Conservation (phyloP, 2,888 invertebrate genomes). For the Nebria salina region DNA sequence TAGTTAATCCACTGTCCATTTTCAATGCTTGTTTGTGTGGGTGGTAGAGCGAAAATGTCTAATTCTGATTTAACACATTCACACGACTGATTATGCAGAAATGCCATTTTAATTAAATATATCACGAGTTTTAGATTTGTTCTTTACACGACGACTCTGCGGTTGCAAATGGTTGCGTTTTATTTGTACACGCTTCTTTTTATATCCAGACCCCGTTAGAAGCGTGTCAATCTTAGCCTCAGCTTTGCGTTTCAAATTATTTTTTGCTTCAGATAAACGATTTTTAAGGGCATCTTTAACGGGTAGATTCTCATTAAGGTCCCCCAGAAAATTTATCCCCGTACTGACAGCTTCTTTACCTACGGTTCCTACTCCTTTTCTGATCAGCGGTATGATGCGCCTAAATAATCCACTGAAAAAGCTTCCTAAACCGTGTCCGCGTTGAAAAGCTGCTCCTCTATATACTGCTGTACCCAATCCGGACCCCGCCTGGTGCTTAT, state of each 20-base stretch:
- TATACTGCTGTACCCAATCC: constrained; percentile 31
- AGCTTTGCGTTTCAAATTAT: too few relatives aligned
- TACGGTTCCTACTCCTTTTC: constrained; percentile 27
- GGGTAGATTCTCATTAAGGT: too few relatives aligned
- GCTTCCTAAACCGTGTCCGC: background rate
- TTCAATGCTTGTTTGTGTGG: constrained; percentile 6
- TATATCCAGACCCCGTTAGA: too few relatives aligned
- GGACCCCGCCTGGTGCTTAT: background rate
- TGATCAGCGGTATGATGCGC: constrained; percentile 37
- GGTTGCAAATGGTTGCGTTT: too few relatives aligned
- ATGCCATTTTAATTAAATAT: constrained; percentile 49
- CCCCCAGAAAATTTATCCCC: background rate
- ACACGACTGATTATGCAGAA: constrained; percentile 49
- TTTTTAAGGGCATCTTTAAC: too few relatives aligned
- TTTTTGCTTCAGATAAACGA: background rate
- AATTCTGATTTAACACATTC: constrained; percentile 51
- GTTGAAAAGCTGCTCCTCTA: constrained; percentile 36
- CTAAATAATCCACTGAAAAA: constrained; percentile 25
- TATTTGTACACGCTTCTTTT: too few relatives aligned
- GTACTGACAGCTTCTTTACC: constrained; percentile 18
- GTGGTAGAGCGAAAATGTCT: constrained; percentile 51
- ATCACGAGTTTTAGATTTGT: constrained; percentile 24
- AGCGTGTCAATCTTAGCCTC: too few relatives aligned
- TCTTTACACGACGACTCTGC: too few relatives aligned
- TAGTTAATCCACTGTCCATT: too few relatives aligned